These are phyloP conservation scores for Herpetotheres cachinnans DNA, from an alignment of 2,113 vertebrate genomes.

Conservation along the genomic window DNA sequence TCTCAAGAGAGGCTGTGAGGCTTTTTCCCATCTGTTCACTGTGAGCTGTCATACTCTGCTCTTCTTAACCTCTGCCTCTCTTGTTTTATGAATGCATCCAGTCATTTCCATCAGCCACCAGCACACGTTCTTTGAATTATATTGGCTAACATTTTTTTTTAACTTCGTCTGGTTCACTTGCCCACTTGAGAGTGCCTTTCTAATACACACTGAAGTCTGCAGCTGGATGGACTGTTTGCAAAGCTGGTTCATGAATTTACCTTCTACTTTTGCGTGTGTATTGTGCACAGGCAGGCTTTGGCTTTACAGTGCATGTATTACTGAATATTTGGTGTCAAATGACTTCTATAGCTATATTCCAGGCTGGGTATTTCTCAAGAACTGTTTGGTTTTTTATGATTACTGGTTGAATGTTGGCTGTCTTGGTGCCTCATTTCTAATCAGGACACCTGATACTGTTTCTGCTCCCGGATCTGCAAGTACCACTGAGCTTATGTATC, in stretches of 20 bases:
- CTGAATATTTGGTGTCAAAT: neutral
- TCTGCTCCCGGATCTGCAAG: neutral
- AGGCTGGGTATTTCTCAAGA: neutral
- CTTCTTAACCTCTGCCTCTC: neutral
- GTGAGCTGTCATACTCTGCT: neutral
- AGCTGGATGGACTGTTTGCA: neutral
- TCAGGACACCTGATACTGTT: neutral
- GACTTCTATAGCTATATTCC: neutral
- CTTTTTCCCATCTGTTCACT: neutral
- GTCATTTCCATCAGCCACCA: neutral
- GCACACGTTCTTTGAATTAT: neutral
- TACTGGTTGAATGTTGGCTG: neutral
- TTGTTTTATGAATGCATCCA: neutral
- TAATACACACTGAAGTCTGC: neutral
- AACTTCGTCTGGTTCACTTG: neutral
- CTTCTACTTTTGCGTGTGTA: neutral
- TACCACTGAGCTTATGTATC: neutral
- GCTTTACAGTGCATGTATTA: neutral
- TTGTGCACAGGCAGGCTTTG: neutral
- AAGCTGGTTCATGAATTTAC: neutral
- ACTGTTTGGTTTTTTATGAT: neutral
- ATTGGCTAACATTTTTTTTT: neutral
- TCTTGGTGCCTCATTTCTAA: neutral
- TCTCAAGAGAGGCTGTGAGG: neutral
- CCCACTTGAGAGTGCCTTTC: neutral